Conservation (phyloP, 1,140 invertebrate species). For the Cardiocondyla obscurior region DNA sequence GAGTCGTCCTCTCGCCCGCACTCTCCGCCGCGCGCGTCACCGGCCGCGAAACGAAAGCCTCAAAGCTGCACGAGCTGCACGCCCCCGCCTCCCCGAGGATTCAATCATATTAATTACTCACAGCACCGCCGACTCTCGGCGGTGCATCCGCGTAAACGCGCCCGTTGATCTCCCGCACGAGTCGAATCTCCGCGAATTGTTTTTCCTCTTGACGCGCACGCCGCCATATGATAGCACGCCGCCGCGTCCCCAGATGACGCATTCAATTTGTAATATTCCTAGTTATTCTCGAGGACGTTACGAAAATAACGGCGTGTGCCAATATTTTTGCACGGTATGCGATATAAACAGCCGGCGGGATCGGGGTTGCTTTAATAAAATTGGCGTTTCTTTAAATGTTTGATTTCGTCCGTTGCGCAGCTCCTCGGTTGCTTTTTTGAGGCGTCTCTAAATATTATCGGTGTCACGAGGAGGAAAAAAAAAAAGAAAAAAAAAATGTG, state of each 20-base stretch:
- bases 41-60: conserved; percentile 59
- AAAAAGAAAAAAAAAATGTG: too few relatives aligned
- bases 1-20: conserved; percentile 28
- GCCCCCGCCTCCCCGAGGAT: conserved; percentile 22
- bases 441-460: background rate
- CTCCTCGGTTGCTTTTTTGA: background rate
- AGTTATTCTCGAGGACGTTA: background rate
- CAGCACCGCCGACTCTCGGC: conserved; percentile 55
- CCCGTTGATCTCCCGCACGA: conserved; percentile 30
- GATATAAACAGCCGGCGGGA: background rate
- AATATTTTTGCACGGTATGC: background rate
- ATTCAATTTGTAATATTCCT: background rate
- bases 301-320: background rate
- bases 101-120: conserved; percentile 79
- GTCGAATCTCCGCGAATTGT: conserved; percentile 18
- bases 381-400: background rate
- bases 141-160: conserved; percentile 51
- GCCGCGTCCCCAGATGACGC: background rate
- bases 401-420: background rate
- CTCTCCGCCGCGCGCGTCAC: conserved; percentile 39
- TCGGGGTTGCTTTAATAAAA: background rate
- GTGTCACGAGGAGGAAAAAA: too few relatives aligned
- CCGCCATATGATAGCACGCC: background rate
- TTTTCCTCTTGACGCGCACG: conserved; percentile 19
- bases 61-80: conserved; percentile 58